Percentiles rank a stretch among this genome's conserved stretches.
phyloP scores from a whole-genome alignment of 2,797 vertebrate genomes.

The Mareca strepera region DNA sequence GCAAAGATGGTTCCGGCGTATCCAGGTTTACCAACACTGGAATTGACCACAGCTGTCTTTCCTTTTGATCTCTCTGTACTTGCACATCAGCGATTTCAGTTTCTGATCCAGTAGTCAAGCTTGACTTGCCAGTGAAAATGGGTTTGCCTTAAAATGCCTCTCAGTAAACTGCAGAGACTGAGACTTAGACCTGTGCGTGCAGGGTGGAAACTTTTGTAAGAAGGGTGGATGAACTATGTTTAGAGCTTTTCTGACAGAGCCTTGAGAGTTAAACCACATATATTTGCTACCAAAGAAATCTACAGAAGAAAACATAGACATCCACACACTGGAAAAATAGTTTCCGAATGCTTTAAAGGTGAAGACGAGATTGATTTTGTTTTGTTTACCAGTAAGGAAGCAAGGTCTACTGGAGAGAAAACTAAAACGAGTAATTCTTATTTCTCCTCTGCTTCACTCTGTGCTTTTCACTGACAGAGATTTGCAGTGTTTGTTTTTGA shows the following conservation, averaged over 20 bases:
- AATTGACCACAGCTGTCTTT: neutral
- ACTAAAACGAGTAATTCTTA: neutral
- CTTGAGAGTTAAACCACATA: neutral
- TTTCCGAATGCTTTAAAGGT: constrained; percentile 4
- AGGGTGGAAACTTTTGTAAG: neutral
- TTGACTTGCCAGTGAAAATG: neutral
- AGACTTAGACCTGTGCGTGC: neutral
- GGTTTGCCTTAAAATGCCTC: neutral
- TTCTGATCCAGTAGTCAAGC: neutral
- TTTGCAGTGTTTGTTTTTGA: neutral
- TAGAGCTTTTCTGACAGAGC: neutral
- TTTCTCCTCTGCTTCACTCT: neutral
- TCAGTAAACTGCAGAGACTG: neutral
- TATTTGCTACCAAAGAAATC: neutral
- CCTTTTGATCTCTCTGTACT: neutral
- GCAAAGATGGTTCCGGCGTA: neutral
- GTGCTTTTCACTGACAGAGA: neutral
- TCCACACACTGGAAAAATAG: neutral
- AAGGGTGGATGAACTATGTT: neutral
- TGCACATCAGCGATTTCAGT: neutral
- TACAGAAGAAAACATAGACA: neutral
- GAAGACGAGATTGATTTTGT: constrained; percentile 24
- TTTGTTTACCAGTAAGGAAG: constrained; percentile 27
- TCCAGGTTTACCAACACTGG: neutral
- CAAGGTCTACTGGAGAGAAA: neutral